phyloP scores from a whole-genome alignment of 2,888 invertebrate genomes.

The Apodemia zela region DNA sequence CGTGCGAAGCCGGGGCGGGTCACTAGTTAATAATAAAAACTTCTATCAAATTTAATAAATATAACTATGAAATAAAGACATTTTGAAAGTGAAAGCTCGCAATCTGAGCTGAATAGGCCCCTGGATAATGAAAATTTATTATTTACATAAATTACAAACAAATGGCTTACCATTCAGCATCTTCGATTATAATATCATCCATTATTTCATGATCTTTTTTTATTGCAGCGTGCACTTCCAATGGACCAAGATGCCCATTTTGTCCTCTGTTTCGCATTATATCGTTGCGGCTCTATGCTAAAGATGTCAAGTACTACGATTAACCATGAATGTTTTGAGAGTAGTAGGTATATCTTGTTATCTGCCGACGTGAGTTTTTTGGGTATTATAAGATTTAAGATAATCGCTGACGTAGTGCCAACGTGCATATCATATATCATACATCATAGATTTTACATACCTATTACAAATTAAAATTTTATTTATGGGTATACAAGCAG shows the following conservation, averaged over 20 bases:
- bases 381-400: constrained; percentile 17
- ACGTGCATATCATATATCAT: neutral
- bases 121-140: neutral
- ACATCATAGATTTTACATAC: neutral
- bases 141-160: neutral
- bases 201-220: constrained; percentile 33
- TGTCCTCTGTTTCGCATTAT: constrained; percentile 17
- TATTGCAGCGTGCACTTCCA: constrained; percentile 12
- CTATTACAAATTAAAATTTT: too few species aligned
- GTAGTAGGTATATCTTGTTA: constrained; percentile 18
- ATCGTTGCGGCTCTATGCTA: neutral
- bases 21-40: too few species aligned
- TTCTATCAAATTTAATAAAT: too few species aligned
- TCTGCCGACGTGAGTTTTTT: constrained; percentile 2
- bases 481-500: too few species aligned
- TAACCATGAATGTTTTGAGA: neutral
- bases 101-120: too few species aligned
- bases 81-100: too few species aligned
- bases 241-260: constrained; percentile 15
- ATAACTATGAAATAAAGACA: too few species aligned
- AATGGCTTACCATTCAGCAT: constrained; percentile 46
- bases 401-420: constrained; percentile 14
- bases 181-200: constrained; percentile 54
- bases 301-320: constrained; percentile 11
- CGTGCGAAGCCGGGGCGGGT: too few species aligned